A percentile compares a stretch with the other conserved stretches of the same genome.
Evolutionary conservation across 2,113 vertebrate species (phyloP).

Genomic region (Struthio camelus): DNA sequence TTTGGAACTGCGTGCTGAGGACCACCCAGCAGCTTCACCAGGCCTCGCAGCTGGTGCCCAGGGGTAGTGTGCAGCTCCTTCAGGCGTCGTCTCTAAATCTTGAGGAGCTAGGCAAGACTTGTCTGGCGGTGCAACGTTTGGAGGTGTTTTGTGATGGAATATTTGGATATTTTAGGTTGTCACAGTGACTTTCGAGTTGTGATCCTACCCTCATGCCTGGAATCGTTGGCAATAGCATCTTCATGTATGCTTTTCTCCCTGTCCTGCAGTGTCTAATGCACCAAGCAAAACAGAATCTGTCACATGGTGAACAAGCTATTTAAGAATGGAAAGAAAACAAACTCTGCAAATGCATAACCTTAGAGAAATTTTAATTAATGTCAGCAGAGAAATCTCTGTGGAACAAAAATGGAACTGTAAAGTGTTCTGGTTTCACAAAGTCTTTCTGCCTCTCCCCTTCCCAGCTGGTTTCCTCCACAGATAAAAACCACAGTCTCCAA

Average conservation of each 20-base stretch:
- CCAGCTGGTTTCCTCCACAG: constrained; percentile 15
- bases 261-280: neutral
- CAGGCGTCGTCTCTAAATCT: neutral
- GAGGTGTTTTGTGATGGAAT: neutral
- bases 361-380: constrained; percentile 56
- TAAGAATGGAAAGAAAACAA: neutral
- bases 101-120: neutral
- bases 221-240: neutral
- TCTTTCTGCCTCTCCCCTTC: constrained; percentile 3
- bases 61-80: neutral
- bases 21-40: neutral
- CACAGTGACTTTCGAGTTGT: neutral
- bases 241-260: neutral
- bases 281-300: neutral
- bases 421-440: constrained; percentile 43
- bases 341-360: constrained; percentile 22
- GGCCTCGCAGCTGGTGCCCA: neutral
- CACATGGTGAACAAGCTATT: neutral
- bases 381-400: neutral
- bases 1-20: neutral
- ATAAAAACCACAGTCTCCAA: constrained; percentile 46
- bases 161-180: neutral
- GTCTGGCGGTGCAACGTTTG: neutral
- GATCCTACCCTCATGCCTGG: neutral
- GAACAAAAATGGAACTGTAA: neutral